phyloP scores from a whole-genome alignment of 2,113 vertebrate genomes.

The Phrynosoma platyrhinos region DNA sequence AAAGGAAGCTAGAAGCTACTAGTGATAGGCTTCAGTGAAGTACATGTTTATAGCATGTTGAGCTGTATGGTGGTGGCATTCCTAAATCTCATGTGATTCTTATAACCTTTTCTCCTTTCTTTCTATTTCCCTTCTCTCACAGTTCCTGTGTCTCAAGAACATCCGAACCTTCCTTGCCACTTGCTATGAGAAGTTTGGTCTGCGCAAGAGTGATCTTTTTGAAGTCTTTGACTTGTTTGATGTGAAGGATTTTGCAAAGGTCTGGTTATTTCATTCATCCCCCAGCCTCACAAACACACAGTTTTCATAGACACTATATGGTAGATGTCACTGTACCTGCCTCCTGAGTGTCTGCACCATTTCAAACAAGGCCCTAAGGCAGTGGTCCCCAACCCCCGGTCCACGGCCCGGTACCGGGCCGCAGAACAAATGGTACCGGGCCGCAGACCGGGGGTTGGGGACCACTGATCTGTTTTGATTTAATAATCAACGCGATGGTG shows the following conservation, averaged over 20 bases:
- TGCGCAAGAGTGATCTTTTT: constrained; percentile 90
- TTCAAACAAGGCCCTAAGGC: background rate
- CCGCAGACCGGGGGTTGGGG: no score
- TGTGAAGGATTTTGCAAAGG: constrained; percentile 94
- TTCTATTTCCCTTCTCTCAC: constrained; percentile 24
- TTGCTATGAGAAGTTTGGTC: constrained; percentile 86
- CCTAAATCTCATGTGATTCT: background rate
- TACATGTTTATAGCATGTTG: no score
- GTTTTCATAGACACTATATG: background rate
- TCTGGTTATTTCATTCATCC: constrained; percentile 50
- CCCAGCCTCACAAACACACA: no score
- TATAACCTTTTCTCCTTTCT: background rate
- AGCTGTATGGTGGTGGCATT: background rate
- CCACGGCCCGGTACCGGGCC: no score
- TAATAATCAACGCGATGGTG: no score
- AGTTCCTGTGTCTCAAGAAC: constrained; percentile 97
- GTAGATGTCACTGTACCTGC: background rate
- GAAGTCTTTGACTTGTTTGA: constrained; percentile 97
- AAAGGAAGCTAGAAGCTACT: background rate
- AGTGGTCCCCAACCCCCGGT: no score
- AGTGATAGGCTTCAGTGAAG: background rate
- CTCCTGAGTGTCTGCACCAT: background rate
- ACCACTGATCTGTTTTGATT: no score
- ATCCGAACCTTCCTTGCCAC: constrained; percentile 89
- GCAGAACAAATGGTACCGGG: no score